Conservation (phyloP, 2,797 vertebrate species). For the Pelobates cultripes region DNA sequence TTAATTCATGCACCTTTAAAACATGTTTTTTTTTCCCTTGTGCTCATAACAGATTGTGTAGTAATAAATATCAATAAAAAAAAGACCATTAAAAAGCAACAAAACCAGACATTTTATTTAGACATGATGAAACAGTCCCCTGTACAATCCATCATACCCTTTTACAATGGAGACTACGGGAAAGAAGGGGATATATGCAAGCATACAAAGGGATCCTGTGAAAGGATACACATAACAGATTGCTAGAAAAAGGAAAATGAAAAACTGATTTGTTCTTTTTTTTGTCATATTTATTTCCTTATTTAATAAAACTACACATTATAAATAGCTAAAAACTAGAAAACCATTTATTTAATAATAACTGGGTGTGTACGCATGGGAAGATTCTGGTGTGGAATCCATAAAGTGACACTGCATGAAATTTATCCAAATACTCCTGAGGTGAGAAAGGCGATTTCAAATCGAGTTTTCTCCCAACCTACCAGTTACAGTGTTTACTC, state of each 20-base stretch:
- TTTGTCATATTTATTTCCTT: constrained; percentile 12
- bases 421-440: not conserved
- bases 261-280: not conserved
- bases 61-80: too few relatives aligned
- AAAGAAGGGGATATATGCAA: constrained; percentile 16
- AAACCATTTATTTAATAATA: not conserved
- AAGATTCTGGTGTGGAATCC: not conserved
- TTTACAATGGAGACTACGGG: not conserved
- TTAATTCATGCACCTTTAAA: too few relatives aligned
- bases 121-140: constrained; percentile 22
- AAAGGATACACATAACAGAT: constrained; percentile 4
- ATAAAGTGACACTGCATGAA: not conserved
- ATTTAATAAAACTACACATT: constrained; percentile 33
- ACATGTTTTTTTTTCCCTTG: too few relatives aligned
- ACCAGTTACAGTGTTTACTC: too few relatives aligned
- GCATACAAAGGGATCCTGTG: constrained; percentile 12
- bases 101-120: constrained; percentile 46
- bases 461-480: too few relatives aligned
- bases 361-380: not conserved
- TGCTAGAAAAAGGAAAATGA: not conserved
- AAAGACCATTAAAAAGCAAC: not conserved
- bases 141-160: not conserved
- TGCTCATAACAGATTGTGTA: too few relatives aligned
- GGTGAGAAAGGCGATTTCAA: not conserved
- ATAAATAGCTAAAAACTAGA: constrained; percentile 10